phyloP scores from a whole-genome alignment of 2,797 vertebrate genomes.

The Bovichtus diacanthus region DNA sequence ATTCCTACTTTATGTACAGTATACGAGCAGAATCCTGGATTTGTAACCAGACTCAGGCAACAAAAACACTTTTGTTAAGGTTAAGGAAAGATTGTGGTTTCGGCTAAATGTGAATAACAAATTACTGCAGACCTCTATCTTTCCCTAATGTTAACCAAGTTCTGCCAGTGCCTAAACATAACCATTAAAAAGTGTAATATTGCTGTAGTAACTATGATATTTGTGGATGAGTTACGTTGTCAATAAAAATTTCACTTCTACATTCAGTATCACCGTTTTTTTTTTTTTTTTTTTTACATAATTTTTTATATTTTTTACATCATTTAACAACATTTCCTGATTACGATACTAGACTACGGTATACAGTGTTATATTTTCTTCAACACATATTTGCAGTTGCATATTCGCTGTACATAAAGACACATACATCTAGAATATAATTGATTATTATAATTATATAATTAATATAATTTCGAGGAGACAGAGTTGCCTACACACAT shows the following conservation, averaged over 20 bases:
- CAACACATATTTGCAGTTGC: not conserved
- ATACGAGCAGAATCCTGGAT: not conserved
- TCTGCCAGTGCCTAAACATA: not conserved
- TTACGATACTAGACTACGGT: too few relatives aligned
- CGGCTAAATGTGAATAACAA: not conserved
- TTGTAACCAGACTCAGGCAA: too few relatives aligned
- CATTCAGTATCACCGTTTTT: too few relatives aligned
- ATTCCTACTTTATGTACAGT: slow-evolving; percentile 25
- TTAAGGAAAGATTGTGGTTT: not conserved
- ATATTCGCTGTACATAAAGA: not conserved
- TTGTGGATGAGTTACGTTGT: too few relatives aligned
- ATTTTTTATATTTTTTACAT: too few relatives aligned
- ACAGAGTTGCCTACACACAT: not conserved
- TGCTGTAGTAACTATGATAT: too few relatives aligned
- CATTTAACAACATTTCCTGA: too few relatives aligned
- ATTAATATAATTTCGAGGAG: not conserved
- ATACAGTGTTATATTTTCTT: not conserved
- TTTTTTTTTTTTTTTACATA: too few relatives aligned
- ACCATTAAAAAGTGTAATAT: not conserved
- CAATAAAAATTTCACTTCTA: not conserved
- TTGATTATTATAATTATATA: too few relatives aligned
- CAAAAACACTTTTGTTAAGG: not conserved
- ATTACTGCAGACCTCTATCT: too few relatives aligned
- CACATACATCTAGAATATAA: too few relatives aligned
- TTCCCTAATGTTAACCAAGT: not conserved